Base-by-base conservation (phyloP, 30 jellyfish, hydroid and myxozoan genomes). In the Rhopilema esculentum region DNA sequence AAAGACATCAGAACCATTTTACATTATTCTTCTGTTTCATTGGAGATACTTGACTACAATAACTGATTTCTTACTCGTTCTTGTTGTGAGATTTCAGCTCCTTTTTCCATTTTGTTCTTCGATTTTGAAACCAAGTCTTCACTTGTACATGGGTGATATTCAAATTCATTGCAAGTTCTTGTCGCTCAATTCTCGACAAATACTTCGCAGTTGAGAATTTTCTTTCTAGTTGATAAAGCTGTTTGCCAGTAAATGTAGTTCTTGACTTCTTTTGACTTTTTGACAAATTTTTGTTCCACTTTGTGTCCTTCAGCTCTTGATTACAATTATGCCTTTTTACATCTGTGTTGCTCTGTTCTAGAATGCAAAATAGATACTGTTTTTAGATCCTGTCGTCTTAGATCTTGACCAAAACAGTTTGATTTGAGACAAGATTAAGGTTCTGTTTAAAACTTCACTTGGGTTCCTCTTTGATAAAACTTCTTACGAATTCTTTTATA, bases 71-170 rank as follows among this genome's bases (percentile, higher is more conserved):
- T 82, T 77, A 40, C 57, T 40, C 57, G 57, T 61, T 31, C 67
- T n/a, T 67, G 12, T 16, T 29, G 1, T 71, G 27, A 30, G 27
- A 20, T 22, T 75, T 66, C 32, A 61, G n/a, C 53, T 89, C 97
- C 53, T 73, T 89, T 63, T 89, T 89, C 97, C 97, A 89, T 72
- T 81, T 89, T n/a, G 97, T 89, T 49, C 97, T 66, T 4, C 97
- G 84, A 63, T 89, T 89, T 74, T 89, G 97, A 81, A 63, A 88
- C 96, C 96, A 88, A 32, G 96, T 88, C 61, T 88, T 88, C 29
- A 88, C 92, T 69, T 79, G 93, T 29, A 72, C 87, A 23, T 82
- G 97, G 16, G 97, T 77, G 33, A 89, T 81, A 15, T 72, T 81
- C 31, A 89, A 70, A 25, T 28, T 63, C 69, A 65, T 32, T 25